These are phyloP conservation scores for Melikaiella ostensackeni DNA, from an alignment of 2,888 invertebrate genomes.

Conservation along the genomic window DNA sequence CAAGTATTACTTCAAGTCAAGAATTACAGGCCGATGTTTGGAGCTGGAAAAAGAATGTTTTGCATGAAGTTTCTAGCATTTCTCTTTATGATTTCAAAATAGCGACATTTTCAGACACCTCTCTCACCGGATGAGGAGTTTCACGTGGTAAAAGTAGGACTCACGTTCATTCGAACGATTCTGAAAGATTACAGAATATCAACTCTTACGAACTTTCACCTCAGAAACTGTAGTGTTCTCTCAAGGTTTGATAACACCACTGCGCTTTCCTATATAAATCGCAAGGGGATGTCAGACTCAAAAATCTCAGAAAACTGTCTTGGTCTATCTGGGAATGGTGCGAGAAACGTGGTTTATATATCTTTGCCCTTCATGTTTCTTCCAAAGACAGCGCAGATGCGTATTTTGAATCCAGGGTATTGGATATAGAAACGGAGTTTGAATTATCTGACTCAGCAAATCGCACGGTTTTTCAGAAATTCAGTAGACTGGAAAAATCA, in stretches of 20 bases:
- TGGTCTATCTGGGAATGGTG: constrained; percentile 49
- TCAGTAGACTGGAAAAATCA: constrained; percentile 37
- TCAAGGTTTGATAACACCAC: constrained; percentile 45
- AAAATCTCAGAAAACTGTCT: constrained; percentile 44
- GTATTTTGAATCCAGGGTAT: constrained; percentile 45
- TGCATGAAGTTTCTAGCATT: too few species aligned
- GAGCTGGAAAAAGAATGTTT: too few species aligned
- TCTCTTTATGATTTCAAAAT: too few species aligned
- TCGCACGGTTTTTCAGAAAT: background rate
- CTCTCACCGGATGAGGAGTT: too few species aligned
- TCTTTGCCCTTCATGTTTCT: constrained; percentile 47
- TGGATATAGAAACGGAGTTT: too few species aligned
- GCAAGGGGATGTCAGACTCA: constrained; percentile 42
- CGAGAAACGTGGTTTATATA: constrained; percentile 23
- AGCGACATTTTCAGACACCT: too few species aligned
- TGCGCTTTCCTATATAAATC: constrained; percentile 48
- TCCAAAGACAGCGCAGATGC: constrained; percentile 40
- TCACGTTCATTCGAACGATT: constrained; percentile 6
- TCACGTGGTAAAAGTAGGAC: too few species aligned
- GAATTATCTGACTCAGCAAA: too few species aligned
- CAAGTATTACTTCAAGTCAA: too few species aligned
- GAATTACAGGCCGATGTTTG: too few species aligned
- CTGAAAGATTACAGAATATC: constrained; percentile 3
- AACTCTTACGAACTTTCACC: constrained; percentile 47
- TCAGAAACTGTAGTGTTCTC: too few species aligned